phyloP scores from a whole-genome alignment of 2,888 invertebrate genomes.

The Harpagoxenus sublaevis region DNA sequence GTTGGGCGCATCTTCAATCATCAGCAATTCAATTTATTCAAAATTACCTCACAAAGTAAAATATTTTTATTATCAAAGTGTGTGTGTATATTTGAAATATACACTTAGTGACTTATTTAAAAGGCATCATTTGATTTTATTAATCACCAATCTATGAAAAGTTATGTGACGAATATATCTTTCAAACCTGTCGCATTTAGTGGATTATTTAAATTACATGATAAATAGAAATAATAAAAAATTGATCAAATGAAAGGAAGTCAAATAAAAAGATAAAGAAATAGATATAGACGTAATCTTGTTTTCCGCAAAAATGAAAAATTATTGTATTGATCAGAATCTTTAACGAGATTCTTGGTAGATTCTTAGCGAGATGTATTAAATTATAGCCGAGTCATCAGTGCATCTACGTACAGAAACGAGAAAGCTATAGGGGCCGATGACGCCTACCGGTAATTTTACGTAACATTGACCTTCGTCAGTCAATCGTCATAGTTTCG shows the following conservation, averaged over 20 bases:
- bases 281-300: background rate
- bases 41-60: background rate
- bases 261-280: background rate
- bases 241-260: background rate
- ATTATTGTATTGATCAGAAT: background rate
- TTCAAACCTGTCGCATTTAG: background rate
- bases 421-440: constrained; percentile 53
- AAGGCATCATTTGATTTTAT: background rate
- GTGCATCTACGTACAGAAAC: background rate
- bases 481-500: constrained; percentile 78
- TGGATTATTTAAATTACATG: background rate
- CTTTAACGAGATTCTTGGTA: background rate
- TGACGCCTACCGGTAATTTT: constrained; percentile 75
- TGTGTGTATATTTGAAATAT: background rate
- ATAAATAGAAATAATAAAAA: background rate
- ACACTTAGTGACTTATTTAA: background rate
- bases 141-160: background rate
- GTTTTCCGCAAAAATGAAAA: background rate
- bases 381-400: constrained; percentile 3
- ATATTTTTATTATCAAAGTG: background rate
- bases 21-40: background rate
- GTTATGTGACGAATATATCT: background rate
- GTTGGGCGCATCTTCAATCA: constrained; percentile 29
- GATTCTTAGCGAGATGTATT: background rate
- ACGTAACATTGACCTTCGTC: constrained; percentile 84